Evolutionary conservation across 2,888 invertebrate species (phyloP).

Genomic region (Drosophila tanythrix): DNA sequence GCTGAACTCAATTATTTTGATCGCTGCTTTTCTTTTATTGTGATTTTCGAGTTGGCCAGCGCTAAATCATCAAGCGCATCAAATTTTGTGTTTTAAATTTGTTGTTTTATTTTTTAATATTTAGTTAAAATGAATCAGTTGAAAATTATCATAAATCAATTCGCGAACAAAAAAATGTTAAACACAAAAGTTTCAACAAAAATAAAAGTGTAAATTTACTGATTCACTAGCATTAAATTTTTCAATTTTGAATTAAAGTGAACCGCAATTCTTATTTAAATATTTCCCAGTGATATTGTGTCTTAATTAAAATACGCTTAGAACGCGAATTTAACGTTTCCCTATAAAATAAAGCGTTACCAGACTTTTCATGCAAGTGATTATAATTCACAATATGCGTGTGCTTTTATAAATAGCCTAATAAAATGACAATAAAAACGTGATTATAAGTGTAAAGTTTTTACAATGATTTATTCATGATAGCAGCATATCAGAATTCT

Average conservation of each 20-base stretch:
- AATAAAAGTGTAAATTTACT: background rate
- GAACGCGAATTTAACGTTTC: background rate
- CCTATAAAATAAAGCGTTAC: slow-evolving; percentile 16
- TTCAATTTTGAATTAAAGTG: background rate
- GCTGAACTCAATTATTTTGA: slow-evolving; percentile 61
- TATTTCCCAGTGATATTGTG: background rate
- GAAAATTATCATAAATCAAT: background rate
- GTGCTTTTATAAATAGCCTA: background rate
- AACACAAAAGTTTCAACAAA: background rate
- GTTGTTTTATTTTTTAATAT: background rate
- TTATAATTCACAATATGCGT: background rate
- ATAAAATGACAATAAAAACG: background rate
- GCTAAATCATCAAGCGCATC: slow-evolving; percentile 18
- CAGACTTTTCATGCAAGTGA: slow-evolving; percentile 13
- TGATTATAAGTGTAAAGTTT: background rate
- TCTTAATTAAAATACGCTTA: background rate
- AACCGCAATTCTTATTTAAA: background rate
- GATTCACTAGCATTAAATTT: background rate
- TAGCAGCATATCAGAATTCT: background rate
- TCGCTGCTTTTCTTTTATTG: slow-evolving; percentile 62
- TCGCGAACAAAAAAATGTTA: background rate
- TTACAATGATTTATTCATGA: background rate
- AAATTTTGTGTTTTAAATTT: background rate
- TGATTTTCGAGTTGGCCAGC: slow-evolving; percentile 22
- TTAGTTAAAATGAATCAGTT: background rate